Evolutionary conservation across 2,113 vertebrate species (phyloP).

Genomic region (Psittacara wagleri): DNA sequence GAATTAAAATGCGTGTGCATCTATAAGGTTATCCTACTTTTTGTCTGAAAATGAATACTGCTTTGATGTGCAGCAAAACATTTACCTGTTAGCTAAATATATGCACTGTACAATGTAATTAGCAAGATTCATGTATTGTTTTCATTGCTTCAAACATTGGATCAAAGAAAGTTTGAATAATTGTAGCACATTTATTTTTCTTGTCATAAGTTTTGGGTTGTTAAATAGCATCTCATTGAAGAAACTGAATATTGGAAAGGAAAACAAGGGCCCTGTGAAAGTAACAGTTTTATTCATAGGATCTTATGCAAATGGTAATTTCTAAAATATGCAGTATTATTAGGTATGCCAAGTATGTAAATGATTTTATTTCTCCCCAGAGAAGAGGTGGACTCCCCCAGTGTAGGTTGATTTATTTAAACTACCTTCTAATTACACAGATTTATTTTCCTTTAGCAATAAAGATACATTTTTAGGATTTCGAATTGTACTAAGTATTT

Average conservation of each 20-base stretch:
- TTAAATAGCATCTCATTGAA: neutral
- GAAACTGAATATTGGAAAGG: neutral
- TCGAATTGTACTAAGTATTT: neutral
- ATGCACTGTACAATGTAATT: neutral
- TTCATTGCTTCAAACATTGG: neutral
- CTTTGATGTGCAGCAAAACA: neutral
- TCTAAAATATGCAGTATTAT: neutral
- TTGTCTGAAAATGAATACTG: neutral
- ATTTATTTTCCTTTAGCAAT: neutral
- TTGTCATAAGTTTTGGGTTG: neutral
- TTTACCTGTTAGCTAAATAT: neutral
- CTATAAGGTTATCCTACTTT: neutral
- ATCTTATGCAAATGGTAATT: neutral
- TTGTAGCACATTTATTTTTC: neutral
- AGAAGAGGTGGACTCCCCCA: neutral
- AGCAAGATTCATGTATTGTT: neutral
- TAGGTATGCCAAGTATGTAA: neutral
- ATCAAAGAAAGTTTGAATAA: neutral
- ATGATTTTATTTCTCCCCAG: neutral
- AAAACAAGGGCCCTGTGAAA: neutral
- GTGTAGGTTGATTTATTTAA: neutral
- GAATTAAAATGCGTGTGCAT: conserved; percentile 10
- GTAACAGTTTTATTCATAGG: neutral
- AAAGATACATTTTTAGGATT: neutral
- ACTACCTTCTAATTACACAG: neutral